Evolutionary conservation across 2,797 vertebrate genomes (phyloP).

Genomic region (Peromyscus attwateri): DNA sequence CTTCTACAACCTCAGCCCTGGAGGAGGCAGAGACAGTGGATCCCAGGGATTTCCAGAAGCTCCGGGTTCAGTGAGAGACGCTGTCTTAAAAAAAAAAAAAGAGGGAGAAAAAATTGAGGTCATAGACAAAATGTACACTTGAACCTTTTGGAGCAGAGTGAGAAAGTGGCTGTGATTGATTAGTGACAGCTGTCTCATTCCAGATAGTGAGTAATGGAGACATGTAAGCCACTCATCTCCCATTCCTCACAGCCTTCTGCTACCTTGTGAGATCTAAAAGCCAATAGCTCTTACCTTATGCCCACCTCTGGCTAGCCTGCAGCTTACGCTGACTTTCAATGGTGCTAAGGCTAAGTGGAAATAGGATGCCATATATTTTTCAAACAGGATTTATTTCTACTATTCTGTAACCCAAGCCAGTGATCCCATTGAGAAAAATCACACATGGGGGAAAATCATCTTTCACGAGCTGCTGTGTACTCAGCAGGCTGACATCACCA

Average conservation of each 20-base stretch:
- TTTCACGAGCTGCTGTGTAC: conserved; percentile 73
- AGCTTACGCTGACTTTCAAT: not conserved
- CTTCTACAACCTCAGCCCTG: not conserved
- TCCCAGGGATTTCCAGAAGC: not conserved
- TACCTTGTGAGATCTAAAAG: conserved; percentile 9
- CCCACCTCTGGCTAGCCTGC: not conserved
- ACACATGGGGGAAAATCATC: conserved; percentile 65
- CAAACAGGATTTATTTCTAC: conserved; percentile 78
- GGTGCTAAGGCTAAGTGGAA: not conserved
- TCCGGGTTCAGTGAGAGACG: not conserved
- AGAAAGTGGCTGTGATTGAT: not conserved
- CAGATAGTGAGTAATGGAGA: not conserved
- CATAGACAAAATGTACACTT: not conserved
- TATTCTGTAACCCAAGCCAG: conserved; percentile 51
- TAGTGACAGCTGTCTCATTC: conserved; percentile 18
- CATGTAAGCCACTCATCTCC: not conserved
- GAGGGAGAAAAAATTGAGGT: not conserved
- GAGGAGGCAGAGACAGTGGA: not conserved
- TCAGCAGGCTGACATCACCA: conserved; percentile 69
- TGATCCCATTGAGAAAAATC: conserved; percentile 67
- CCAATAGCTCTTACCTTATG: not conserved
- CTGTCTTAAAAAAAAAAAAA: not conserved
- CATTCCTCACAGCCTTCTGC: not conserved
- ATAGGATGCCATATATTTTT: conserved; percentile 54
- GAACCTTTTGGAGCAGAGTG: not conserved